Base-by-base conservation (phyloP, 1,140 invertebrate genomes). In the Lepidurus arcticus region DNA sequence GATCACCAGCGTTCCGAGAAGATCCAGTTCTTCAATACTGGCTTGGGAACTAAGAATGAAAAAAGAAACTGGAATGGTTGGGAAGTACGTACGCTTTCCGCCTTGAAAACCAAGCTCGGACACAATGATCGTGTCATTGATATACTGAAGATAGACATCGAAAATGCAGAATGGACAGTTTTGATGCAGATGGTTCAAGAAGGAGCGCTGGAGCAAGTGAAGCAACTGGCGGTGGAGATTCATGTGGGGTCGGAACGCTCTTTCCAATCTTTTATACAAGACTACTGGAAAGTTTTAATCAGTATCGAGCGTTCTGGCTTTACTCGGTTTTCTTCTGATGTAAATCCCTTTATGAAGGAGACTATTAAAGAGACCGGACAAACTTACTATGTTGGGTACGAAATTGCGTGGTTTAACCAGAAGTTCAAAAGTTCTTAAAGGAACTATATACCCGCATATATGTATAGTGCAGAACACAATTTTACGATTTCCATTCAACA, bases 141-240 rank as follows among this genome's bases (percentile, higher is more conserved):
- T 76, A 24, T 75, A 26, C n/a, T 79, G 44, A 75, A 79, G 65
- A 44, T 75, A 13, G 78, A 78, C 43, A 73, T 78, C 65, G 77
- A 78, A 44, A 24, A 7, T 11, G 73, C 34, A 21, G 77, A 78
- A 78, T 78, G 73, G 42, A 0, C 1, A 4, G 65, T 74, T 13
- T 44, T 78, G 44, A 24, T n/a, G 2, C 73, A 78, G 11, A 74
- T 78, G 9, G 16, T 78, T n/a, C 1, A 42, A 42, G 65, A 65
- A 13, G 77, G 78, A 8, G 11, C 43, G n/a, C 73, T 79, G 44
- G 44, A 76, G 13, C 44, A 76, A 53, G 74, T 78, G 73, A 78
- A 78, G 73, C 78, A 78, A 47, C 6, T 78, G 24, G 73, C 42
- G n/a, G 45, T 78, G 5, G 78, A 78, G 26, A 34, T 78, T 21